phyloP scores from a whole-genome alignment of 2,797 vertebrate species.

The Rhodeus uyekii region DNA sequence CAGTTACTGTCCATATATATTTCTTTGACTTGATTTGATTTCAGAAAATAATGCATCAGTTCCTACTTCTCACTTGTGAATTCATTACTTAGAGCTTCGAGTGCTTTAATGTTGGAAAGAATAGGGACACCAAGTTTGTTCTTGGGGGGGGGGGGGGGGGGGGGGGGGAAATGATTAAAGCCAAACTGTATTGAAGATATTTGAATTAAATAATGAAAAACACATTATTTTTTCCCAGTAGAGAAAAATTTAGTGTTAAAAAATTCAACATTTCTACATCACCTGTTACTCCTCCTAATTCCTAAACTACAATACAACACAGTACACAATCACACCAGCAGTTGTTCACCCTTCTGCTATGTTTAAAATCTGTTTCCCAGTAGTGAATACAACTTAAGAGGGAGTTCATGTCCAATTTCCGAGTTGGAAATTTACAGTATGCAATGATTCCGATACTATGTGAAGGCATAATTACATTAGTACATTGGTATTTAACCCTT shows the following conservation, averaged over 20 bases:
- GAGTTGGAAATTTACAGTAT: neutral
- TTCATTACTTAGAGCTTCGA: neutral
- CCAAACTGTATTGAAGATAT: neutral
- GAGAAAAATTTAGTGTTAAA: too few relatives aligned
- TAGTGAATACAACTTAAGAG: neutral
- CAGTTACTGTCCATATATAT: neutral
- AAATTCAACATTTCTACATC: neutral
- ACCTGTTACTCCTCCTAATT: neutral
- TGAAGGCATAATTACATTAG: neutral
- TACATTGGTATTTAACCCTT: neutral
- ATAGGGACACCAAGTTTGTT: neutral
- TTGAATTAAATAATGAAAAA: neutral
- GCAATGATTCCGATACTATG: neutral
- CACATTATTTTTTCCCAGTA: neutral
- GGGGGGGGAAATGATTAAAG: neutral
- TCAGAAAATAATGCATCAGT: neutral
- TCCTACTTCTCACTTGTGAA: neutral
- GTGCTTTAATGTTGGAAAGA: neutral
- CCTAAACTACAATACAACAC: too few relatives aligned
- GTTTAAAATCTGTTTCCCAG: too few relatives aligned
- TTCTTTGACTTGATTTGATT: neutral
- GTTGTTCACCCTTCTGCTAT: too few relatives aligned
- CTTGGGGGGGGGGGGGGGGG: too few relatives aligned
- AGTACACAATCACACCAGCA: too few relatives aligned
- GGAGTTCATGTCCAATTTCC: neutral